A percentile compares a stretch with the other conserved stretches of the same genome.
Evolutionary conservation across 2,888 invertebrate genomes (phyloP).

Genomic region (Drosophila borealis): DNA sequence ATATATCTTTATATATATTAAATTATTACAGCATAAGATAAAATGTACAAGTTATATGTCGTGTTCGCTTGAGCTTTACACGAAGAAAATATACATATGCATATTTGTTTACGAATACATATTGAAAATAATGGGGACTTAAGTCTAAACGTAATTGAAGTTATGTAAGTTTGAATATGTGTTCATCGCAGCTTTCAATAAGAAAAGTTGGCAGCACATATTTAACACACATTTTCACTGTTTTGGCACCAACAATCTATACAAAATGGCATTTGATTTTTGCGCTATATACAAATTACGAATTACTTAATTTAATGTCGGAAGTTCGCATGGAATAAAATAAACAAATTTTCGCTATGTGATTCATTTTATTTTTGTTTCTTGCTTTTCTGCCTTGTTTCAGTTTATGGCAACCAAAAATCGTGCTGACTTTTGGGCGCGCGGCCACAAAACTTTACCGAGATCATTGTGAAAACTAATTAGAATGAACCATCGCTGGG

Average conservation of each 20-base stretch:
- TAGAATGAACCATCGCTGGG: conserved; percentile 67
- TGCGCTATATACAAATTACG: conserved; percentile 66
- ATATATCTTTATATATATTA: conserved; percentile 38
- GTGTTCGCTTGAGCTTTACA: conserved; percentile 29
- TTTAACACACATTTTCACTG: conserved; percentile 54
- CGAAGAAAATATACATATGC: conserved; percentile 37
- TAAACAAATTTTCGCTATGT: conserved; percentile 63
- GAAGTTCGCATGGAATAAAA: conserved; percentile 58
- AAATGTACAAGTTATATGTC: conserved; percentile 68
- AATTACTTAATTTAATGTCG: conserved; percentile 38
- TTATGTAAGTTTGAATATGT: conserved; percentile 38
- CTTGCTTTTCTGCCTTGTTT: conserved; percentile 64
- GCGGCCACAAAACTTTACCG: conserved; percentile 82
- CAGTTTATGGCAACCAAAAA: conserved; percentile 73
- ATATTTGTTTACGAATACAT: conserved; percentile 23
- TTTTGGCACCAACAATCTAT: conserved; percentile 73
- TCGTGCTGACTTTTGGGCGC: conserved; percentile 63
- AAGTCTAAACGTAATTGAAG: conserved; percentile 32
- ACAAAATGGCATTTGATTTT: conserved; percentile 71
- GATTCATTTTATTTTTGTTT: conserved; percentile 50
- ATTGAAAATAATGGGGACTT: conserved; percentile 42
- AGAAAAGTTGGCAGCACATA: conserved; percentile 49
- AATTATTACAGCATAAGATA: conserved; percentile 73
- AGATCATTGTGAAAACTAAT: conserved; percentile 84
- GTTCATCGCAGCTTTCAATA: conserved; percentile 41